These are phyloP conservation scores for Gnathonemus longibarbis DNA, from an alignment of 2,113 vertebrate species.

Conservation along the genomic window DNA sequence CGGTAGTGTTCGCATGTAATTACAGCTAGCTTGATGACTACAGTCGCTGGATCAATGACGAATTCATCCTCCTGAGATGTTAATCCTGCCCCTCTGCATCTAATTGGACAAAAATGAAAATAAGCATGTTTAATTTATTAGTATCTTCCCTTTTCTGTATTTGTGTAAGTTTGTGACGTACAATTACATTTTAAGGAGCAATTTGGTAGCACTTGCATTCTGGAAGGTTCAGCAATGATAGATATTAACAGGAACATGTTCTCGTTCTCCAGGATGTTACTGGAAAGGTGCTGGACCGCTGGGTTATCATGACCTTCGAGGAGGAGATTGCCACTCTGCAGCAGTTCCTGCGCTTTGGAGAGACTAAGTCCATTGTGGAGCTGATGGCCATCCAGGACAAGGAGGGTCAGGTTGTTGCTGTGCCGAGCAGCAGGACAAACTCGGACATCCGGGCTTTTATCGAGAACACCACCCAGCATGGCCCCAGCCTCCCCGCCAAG, in stretches of 20 bases:
- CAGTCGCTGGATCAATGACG: conserved; percentile 65
- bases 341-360: conserved; percentile 95
- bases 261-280: conserved; percentile 72
- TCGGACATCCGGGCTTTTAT: conserved; percentile 93
- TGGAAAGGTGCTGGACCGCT: conserved; percentile 92
- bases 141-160: conserved; percentile 33
- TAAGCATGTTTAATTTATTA: conserved; percentile 48
- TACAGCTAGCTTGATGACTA: conserved; percentile 67
- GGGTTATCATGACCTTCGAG: conserved; percentile 94
- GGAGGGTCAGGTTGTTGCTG: conserved; percentile 75
- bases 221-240: not conserved
- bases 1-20: conserved; percentile 78
- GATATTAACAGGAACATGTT: not conserved
- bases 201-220: not conserved
- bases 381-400: conserved; percentile 95
- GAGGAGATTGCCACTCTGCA: conserved; percentile 91
- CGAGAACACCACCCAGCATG: conserved; percentile 75
- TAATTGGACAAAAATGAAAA: conserved; percentile 59
- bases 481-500: conserved; percentile 56
- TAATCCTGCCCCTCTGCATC: conserved; percentile 54
- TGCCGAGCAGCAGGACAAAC: conserved; percentile 73
- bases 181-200: not conserved
- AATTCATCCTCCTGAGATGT: conserved; percentile 68
- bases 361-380: conserved; percentile 96
- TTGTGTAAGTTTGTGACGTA: conserved; percentile 32